phyloP scores from a whole-genome alignment of 2,113 vertebrate genomes.

The Carettochelys insculpta region DNA sequence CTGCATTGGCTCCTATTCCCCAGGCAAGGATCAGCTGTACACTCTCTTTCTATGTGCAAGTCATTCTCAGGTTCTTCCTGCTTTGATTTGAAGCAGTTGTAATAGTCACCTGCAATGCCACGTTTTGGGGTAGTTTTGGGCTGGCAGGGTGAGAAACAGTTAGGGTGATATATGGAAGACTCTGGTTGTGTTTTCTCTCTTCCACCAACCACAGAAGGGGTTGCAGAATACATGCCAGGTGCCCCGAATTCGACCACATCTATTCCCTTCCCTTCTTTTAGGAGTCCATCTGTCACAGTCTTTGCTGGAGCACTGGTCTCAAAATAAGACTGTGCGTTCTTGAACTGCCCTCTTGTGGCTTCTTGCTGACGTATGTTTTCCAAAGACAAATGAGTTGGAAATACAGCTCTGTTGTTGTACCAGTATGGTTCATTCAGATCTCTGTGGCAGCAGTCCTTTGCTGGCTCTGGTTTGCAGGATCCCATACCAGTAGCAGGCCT shows the following conservation, averaged over 20 bases:
- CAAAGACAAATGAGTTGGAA: neutral
- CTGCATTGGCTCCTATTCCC: neutral
- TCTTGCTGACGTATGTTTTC: neutral
- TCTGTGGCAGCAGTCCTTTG: neutral
- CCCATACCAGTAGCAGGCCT: neutral
- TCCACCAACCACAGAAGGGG: neutral
- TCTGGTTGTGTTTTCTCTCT: neutral
- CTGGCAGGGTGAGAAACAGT: neutral
- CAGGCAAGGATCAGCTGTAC: neutral
- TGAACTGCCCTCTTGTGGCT: neutral
- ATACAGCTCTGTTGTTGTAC: neutral
- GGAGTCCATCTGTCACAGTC: neutral
- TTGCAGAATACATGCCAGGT: neutral
- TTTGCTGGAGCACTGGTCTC: neutral
- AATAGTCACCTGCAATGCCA: neutral
- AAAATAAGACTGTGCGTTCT: neutral
- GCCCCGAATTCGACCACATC: neutral
- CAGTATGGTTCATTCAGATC: neutral
- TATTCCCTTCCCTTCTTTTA: neutral
- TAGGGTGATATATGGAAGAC: neutral
- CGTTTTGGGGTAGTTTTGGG: neutral
- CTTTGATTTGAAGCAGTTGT: neutral
- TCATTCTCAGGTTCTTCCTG: neutral
- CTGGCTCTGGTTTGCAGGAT: neutral
- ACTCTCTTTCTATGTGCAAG: neutral